A percentile compares a stretch with the other conserved stretches of the same genome.
Conservation (phyloP, 2,113 vertebrate species). For the Corvus moneduloides region DNA sequence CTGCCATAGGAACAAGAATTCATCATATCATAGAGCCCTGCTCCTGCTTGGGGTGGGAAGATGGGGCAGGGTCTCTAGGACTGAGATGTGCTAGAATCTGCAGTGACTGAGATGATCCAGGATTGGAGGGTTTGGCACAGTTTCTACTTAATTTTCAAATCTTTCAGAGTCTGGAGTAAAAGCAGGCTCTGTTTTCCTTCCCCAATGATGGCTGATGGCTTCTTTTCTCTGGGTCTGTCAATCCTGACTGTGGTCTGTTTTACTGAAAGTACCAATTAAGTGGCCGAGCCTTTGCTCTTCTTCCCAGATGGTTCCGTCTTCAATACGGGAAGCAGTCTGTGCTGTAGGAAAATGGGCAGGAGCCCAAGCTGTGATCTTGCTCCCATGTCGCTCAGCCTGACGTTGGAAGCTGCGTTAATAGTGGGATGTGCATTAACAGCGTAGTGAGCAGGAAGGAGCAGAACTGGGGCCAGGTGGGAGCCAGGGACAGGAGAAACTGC, state of each 20-base stretch:
- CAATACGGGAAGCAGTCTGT: neutral
- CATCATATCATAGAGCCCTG: neutral
- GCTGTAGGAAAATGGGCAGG: neutral
- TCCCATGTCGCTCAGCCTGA: neutral
- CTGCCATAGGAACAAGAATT: neutral
- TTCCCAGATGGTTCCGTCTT: conserved; percentile 22
- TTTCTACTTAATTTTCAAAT: neutral
- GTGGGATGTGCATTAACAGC: neutral
- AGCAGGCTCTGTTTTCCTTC: neutral
- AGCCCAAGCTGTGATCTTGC: neutral
- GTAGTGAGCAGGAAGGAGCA: neutral
- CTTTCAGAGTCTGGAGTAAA: neutral
- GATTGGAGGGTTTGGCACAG: neutral
- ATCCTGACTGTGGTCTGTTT: neutral
- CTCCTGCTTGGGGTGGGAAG: neutral
- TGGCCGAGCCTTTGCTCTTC: neutral
- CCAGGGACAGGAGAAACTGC: neutral
- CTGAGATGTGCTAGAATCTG: neutral
- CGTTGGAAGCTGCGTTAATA: neutral
- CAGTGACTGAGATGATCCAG: neutral
- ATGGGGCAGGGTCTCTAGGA: neutral
- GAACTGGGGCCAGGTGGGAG: neutral
- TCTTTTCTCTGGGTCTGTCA: neutral
- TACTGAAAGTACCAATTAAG: conserved; percentile 39
- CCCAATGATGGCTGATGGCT: neutral